Conservation (phyloP, 2,113 vertebrate species). For the Ifrita kowaldi region DNA sequence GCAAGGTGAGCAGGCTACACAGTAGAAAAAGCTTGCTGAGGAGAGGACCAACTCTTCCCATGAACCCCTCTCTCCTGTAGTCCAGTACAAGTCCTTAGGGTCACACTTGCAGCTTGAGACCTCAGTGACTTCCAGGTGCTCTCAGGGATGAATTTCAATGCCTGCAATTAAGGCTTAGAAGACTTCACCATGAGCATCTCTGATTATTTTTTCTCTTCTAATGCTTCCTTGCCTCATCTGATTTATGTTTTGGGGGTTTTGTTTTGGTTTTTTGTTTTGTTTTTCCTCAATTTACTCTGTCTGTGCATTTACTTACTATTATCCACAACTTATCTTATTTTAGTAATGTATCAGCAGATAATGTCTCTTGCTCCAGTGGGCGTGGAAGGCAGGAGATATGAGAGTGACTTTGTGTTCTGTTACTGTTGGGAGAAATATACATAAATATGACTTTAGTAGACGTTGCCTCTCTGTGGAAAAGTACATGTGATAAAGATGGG, state of each 20-base stretch:
- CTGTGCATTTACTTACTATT: no score
- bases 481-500: no score
- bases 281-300: no score
- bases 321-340: no score
- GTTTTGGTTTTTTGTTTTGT: no score
- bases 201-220: not conserved
- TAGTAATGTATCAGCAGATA: no score
- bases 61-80: no score
- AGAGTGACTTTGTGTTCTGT: no score
- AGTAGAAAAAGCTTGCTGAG: not conserved
- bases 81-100: not conserved
- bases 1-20: no score
- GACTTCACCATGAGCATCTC: not conserved
- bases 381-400: not conserved
- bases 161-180: not conserved
- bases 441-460: not conserved
- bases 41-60: not conserved
- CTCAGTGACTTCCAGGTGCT: not conserved
- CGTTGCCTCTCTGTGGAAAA: not conserved
- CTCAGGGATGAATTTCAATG: not conserved
- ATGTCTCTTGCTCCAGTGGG: no score
- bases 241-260: no score
- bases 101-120: not conserved
- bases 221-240: not conserved
- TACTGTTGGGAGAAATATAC: not conserved